Percentiles rank a stretch among this genome's conserved stretches.
Evolutionary conservation across 2,797 vertebrate species (phyloP).

Genomic region (Ctenosaura bakeri): DNA sequence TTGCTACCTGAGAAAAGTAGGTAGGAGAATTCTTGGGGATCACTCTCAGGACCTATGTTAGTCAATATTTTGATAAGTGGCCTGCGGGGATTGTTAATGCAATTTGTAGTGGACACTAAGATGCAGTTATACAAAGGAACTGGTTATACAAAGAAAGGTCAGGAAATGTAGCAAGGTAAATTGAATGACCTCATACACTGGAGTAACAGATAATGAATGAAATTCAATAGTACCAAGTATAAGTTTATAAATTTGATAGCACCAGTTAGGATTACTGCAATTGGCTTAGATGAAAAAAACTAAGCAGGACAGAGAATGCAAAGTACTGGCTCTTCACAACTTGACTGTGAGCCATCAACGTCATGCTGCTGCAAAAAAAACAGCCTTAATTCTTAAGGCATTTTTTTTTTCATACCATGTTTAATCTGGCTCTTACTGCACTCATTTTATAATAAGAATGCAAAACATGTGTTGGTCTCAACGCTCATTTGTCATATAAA

Average conservation of each 20-base stretch:
- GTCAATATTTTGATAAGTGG: constrained; percentile 2
- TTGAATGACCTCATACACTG: constrained; percentile 1
- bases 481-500: background rate
- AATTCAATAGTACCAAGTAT: constrained; percentile 15
- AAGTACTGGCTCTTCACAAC: background rate
- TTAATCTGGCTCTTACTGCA: background rate
- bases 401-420: background rate
- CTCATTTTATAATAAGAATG: background rate
- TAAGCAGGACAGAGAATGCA: background rate
- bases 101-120: background rate
- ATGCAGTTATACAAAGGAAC: too few species aligned
- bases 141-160: background rate
- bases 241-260: constrained; percentile 8
- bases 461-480: background rate
- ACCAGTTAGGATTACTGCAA: background rate
- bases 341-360: background rate
- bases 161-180: constrained; percentile 9
- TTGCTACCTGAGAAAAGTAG: background rate
- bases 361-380: background rate
- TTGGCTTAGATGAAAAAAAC: constrained; percentile 17
- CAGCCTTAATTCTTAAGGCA: background rate
- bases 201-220: background rate
- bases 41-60: background rate
- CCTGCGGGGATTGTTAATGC: background rate
- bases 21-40: background rate